These are phyloP conservation scores for Drosophila guanche DNA, from an alignment of 1,140 invertebrate species.

Conservation along the genomic window DNA sequence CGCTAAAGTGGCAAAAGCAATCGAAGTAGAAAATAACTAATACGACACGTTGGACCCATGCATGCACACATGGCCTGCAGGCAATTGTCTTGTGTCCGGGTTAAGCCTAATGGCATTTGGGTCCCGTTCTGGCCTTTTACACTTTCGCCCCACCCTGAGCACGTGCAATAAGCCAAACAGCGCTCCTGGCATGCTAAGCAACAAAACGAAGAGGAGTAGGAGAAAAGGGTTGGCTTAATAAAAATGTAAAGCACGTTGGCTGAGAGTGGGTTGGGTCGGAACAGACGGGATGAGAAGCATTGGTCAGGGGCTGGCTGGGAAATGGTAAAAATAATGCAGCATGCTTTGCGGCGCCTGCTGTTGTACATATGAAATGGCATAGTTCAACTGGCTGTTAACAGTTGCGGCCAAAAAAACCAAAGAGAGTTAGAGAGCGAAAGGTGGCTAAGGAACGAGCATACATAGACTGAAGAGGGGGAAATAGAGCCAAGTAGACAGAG, in stretches of 20 bases:
- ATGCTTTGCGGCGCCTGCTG: conserved; percentile 63
- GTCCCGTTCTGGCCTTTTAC: conserved; percentile 16
- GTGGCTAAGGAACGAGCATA: neutral
- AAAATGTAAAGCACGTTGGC: conserved; percentile 80
- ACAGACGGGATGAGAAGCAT: too few species aligned
- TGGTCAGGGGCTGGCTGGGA: conserved; percentile 7
- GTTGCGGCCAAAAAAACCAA: conserved; percentile 74
- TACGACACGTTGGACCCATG: conserved; percentile 77
- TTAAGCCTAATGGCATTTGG: conserved; percentile 78
- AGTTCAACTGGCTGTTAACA: conserved; percentile 82
- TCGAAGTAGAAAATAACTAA: conserved; percentile 82
- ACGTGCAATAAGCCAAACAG: conserved; percentile 82
- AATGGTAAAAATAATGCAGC: conserved; percentile 77
- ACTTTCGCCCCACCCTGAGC: conserved; percentile 48
- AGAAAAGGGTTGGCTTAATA: conserved; percentile 77
- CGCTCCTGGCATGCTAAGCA: conserved; percentile 78
- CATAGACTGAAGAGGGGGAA: conserved; percentile 1
- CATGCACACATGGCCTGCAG: conserved; percentile 63
- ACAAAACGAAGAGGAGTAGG: conserved; percentile 35
- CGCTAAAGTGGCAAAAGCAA: conserved; percentile 81
- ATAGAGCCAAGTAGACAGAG: conserved; percentile 32
- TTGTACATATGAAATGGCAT: conserved; percentile 78
- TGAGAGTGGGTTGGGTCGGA: neutral
- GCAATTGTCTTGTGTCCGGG: conserved; percentile 75
- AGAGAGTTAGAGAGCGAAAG: conserved; percentile 6